These are phyloP conservation scores for Pararge aegeria DNA, from an alignment of 1,140 invertebrate species.

Conservation along the genomic window DNA sequence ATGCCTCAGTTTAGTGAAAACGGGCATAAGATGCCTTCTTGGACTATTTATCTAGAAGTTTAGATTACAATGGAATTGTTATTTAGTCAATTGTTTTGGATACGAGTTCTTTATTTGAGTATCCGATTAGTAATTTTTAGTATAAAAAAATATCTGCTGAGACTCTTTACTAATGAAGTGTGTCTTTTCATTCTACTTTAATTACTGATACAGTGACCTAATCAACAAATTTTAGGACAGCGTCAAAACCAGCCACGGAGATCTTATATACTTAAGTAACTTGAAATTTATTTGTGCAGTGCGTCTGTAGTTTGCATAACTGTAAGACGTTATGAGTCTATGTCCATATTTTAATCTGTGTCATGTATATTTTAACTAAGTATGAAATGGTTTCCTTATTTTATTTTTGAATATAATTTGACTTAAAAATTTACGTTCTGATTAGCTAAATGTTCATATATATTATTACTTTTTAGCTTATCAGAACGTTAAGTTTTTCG, in stretches of 20 bases:
- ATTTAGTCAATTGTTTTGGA: no score
- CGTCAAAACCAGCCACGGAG: background rate
- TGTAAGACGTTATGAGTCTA: background rate
- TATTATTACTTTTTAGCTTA: background rate
- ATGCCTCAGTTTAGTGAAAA: no score
- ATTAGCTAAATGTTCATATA: background rate
- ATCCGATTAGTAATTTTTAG: no score
- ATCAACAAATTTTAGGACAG: background rate
- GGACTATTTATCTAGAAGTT: no score
- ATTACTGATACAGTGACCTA: no score
- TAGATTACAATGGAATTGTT: no score
- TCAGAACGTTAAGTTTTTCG: no score
- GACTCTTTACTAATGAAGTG: no score
- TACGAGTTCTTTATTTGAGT: no score
- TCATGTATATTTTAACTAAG: background rate
- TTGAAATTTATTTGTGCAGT: background rate
- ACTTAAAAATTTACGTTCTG: constrained; percentile 1
- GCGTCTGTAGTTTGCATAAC: background rate
- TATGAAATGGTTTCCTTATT: background rate
- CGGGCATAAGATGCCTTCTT: no score
- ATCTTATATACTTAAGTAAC: background rate
- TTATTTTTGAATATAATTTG: constrained; percentile 2
- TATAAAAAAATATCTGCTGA: no score
- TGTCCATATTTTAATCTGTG: background rate
- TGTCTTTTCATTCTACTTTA: no score